Evolutionary conservation across 2,113 vertebrate species (phyloP), one percentile per base, ranked within the genome.

Genomic region (Eolophus roseicapilla): DNA sequence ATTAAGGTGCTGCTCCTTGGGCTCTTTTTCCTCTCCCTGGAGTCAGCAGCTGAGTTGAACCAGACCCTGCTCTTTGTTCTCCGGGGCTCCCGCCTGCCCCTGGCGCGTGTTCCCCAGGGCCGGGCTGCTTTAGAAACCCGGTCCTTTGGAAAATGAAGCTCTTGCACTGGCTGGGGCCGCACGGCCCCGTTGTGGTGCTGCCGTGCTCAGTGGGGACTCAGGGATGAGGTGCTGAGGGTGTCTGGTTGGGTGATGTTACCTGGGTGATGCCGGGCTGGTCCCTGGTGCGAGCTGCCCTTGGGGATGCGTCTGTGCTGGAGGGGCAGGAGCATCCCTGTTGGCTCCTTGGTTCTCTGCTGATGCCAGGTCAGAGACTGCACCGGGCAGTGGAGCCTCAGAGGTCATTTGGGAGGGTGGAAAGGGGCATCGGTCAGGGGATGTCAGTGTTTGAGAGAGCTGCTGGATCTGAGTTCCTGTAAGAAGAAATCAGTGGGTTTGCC

Each of bases 1-100:
- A 7, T 84, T 84, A 62, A 23, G 28, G 67, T 46, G 71, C 80
- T 90, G 60, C 80, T 92, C 71, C 93, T 86, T 90, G 85, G 74
- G 60, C 71, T 93, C 90, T 89, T 80, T 76, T 88, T 86, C 86
- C 29, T 70, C 87, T 62, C 1, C 0, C 87, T 35, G 75, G 85
- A 86, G 75, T 67, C 83, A 80, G 82, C 47, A 46, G 50, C 74
- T 68, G 31, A 60, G 74, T 78, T 59, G 88, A 92, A 69, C 71
- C 82, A 70, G 83, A 4, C 59, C 47, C 74, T 44, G 84, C 41
- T 92, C 62, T 88, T 90, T 13, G 29, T 67, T 82, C 87, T 59
- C 67, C 64, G 39, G 12, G 75, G 82, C 55, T 89, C 77, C 75
- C 0, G 18, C 41, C 11, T 60, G 92, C 91, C 10, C 2, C 87